These are phyloP conservation scores for Apus apus DNA, from an alignment of 2,113 vertebrate species.

Conservation along the genomic window DNA sequence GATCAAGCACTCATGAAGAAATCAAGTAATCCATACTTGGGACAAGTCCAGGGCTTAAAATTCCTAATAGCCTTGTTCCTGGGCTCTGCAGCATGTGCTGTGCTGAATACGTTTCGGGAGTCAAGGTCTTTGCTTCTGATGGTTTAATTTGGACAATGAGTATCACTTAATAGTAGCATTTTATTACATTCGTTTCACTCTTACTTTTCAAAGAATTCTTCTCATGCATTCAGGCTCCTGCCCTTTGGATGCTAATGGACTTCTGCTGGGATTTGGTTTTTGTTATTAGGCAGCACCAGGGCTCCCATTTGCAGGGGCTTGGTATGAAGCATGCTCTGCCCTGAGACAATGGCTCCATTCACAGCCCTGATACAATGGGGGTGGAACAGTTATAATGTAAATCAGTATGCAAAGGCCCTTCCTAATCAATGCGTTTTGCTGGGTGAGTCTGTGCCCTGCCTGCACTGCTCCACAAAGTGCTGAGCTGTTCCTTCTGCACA, in stretches of 20 bases:
- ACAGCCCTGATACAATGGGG: neutral
- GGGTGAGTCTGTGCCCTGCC: neutral
- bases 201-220: conserved; percentile 23
- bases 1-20: neutral
- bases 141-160: conserved; percentile 43
- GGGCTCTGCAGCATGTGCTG: neutral
- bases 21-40: conserved; percentile 49
- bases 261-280: conserved; percentile 49
- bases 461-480: neutral
- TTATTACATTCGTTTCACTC: conserved; percentile 56
- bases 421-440: neutral
- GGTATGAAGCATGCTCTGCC: neutral
- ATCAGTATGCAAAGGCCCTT: conserved; percentile 20
- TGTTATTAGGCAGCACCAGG: neutral
- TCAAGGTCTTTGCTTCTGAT: conserved; percentile 31
- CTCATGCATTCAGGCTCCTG: conserved; percentile 12
- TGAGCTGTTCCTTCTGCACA: neutral
- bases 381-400: neutral
- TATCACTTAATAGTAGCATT: neutral
- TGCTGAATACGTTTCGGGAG: neutral
- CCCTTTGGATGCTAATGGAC: conserved; percentile 59
- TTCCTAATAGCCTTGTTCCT: neutral
- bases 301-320: neutral
- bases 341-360: conserved; percentile 46
- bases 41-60: conserved; percentile 13